A percentile compares a stretch with the other conserved stretches of the same genome.
phyloP scores from a whole-genome alignment of 2,888 invertebrate genomes.

The Alsophila aescularia region DNA sequence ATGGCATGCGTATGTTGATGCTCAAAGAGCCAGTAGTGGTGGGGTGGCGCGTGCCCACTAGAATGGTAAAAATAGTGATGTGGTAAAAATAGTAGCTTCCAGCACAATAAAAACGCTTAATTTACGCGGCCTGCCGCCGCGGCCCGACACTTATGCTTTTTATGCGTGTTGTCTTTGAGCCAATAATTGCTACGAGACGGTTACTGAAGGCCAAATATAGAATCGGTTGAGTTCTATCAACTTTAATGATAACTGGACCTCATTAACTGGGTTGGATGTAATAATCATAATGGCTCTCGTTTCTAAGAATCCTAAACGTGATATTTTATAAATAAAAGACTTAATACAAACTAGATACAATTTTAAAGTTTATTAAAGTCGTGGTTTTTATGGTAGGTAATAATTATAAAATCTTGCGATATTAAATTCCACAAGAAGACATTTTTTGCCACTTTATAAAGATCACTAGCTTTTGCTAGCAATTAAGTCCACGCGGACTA shows the following conservation, averaged over 20 bases:
- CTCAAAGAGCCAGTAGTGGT: constrained; percentile 60
- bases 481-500: too few relatives aligned
- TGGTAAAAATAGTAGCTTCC: constrained; percentile 45
- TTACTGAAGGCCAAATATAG: constrained; percentile 57
- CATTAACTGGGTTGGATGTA: constrained; percentile 7
- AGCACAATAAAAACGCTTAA: constrained; percentile 79
- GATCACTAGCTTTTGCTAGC: too few relatives aligned
- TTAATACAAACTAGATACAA: too few relatives aligned
- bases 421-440: too few relatives aligned
- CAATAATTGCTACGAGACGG: constrained; percentile 71
- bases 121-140: constrained; percentile 75
- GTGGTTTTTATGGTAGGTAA: too few relatives aligned
- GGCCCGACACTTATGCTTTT: constrained; percentile 79
- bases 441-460: too few relatives aligned
- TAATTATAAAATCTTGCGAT: too few relatives aligned
- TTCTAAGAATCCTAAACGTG: background rate
- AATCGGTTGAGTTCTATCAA: constrained; percentile 47
- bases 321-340: background rate
- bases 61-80: constrained; percentile 71
- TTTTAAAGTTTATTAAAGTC: too few relatives aligned
- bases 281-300: background rate
- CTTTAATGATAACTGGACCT: constrained; percentile 43
- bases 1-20: constrained; percentile 15
- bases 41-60: constrained; percentile 74
- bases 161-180: constrained; percentile 81